These are phyloP conservation scores for Cheilosia impressa DNA, from an alignment of 2,888 invertebrate genomes.

Conservation along the genomic window DNA sequence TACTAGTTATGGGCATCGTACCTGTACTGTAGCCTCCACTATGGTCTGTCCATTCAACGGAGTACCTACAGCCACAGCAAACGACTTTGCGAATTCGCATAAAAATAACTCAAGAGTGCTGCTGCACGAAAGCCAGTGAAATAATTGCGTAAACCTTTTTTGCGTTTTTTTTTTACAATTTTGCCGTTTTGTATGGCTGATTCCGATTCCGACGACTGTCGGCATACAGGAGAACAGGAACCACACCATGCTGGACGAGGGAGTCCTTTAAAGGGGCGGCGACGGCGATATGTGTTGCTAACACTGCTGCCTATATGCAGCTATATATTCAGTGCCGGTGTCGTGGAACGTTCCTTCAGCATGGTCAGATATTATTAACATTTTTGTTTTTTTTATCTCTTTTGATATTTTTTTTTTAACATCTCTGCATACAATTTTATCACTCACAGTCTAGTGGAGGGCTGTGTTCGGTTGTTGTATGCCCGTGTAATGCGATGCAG, in stretches of 20 bases:
- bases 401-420: not conserved
- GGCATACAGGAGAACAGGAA: conserved; percentile 15
- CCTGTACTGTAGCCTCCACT: conserved; percentile 37
- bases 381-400: conserved; percentile 13
- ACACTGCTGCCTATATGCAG: not conserved
- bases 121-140: conserved; percentile 44
- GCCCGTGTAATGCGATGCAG: conserved; percentile 5
- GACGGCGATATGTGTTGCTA: conserved; percentile 13
- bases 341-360: conserved; percentile 19
- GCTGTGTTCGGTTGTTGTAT: conserved; percentile 20
- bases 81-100: conserved; percentile 23
- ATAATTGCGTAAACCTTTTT: conserved; percentile 61
- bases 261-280: conserved; percentile 42
- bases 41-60: conserved; percentile 3
- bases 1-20: conserved; percentile 43
- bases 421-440: conserved; percentile 49
- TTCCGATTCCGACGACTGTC: conserved; percentile 26
- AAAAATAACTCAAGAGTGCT: conserved; percentile 52
- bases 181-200: conserved; percentile 26
- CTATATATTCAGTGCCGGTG: conserved; percentile 53
- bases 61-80: not conserved
- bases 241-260: conserved; percentile 20
- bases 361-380: conserved; percentile 47
- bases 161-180: conserved; percentile 18
- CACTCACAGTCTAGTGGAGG: conserved; percentile 16